Base-by-base conservation (phyloP, 2,797 vertebrate species). In the Heterohyrax brucei region DNA sequence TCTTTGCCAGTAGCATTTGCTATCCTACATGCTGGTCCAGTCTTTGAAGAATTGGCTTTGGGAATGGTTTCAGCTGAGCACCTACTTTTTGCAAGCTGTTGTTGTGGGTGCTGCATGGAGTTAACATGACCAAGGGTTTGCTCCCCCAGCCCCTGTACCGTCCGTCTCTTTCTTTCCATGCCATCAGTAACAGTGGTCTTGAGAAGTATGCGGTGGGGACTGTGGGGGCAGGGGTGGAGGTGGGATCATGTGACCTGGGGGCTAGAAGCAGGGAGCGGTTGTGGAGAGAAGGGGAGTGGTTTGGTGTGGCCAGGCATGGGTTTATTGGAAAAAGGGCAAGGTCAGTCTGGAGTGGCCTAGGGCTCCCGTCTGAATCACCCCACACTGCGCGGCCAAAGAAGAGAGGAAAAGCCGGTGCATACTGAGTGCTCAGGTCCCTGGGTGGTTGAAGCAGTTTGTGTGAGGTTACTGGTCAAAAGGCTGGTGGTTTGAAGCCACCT, bases 131-230 rank as follows among this genome's bases (percentile, higher is more conserved):
- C 48, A 72, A 64, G n/a, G 28, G 24, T 10, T 66, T 76, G 18
- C 21, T 19, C 53, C n/a, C n/a, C 44, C 56, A 4, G 56, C 12
- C 56, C 12, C 62, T 39, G n/a, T 44, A 62, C 18, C 56, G 1
- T 44, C 59, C 46, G 30, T 76, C 39, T 81, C 0, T 93, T 88
- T 91, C 0, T 93, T 91, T 89, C 26, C 88, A 87, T 87, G 64
- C 56, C 19, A 6, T 46, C 53, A 22, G 39, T 62, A 53, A 39
- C 83, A 88, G 59, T 46, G 59, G 50, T 53, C 79, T 84, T 75
- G 59, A 91, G 70, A 91, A 24, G n/a, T 82, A 70, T 21, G 56
- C 30, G 39, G 39, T 3, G 39, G 39, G 39, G 39, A 39, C 39
- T 39, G 39, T 39, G 39, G 39, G 39, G 39, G 39, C 39, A 39